Base-by-base conservation (phyloP, 2,797 vertebrate genomes). In the Eulemur rubriventer region DNA sequence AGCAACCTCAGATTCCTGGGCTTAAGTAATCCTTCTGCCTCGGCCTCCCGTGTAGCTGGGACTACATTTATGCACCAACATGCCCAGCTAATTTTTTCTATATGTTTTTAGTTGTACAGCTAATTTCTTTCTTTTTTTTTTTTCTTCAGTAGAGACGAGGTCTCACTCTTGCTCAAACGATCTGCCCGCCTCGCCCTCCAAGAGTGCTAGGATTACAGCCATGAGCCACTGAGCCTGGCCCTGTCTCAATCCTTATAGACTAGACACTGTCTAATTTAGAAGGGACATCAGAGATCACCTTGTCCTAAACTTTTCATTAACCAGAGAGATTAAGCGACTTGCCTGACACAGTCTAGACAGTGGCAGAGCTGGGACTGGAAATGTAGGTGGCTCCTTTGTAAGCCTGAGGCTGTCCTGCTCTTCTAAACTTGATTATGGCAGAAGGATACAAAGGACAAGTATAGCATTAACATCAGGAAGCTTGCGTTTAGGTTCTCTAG, bases 281-380 rank as follows among this genome's bases (percentile, higher is more conserved):
- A 73, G 50, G 55, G 16, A 78, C 55, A 78, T 84, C 95, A 96
- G 93, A 93, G 86, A 95, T 88, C 55, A 91, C 61, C 91, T 92
- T 93, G 59, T 87, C 86, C 79, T 97, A 97, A 96, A 94, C 95
- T 98, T 97, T 98, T 97, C 94, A 97, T 97, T 98, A 96, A 83
- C 95, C 70, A 90, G 96, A 70, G 73, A 98, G 94, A 98, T 96
- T 69, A 97, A 98, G 89, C 12, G 70, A 85, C 75, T 93, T 94
- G 91, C 87, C 61, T 38, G 80, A n/a, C 55, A 79, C 43, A 0
- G 96, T 97, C 97, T 97, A 98, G 97, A 98, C 97, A 93, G 85
- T 67, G 52, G 79, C 93, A 91, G 70, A n/a, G 14, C 76, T 70
- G 48, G 63, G 95, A 14, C 86, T 93, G 72, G 89, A 97, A 73